phyloP scores from a whole-genome alignment of 2,888 invertebrate genomes.

The Dryomyza anilis region DNA sequence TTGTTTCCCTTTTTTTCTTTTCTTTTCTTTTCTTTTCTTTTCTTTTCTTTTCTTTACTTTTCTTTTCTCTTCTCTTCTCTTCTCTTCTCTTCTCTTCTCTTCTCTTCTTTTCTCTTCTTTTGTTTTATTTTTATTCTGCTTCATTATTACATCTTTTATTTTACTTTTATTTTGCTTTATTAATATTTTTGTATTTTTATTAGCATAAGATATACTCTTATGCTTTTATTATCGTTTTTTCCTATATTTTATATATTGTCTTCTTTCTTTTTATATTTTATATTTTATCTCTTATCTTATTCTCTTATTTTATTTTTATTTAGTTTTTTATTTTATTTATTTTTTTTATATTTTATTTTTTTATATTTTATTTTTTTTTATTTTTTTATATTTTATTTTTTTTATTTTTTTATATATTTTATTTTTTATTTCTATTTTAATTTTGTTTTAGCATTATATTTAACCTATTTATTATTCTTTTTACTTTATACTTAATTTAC shows the following conservation, averaged over 20 bases:
- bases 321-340: no score
- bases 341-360: no score
- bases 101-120: background rate
- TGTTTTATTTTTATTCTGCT: background rate
- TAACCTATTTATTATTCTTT: background rate
- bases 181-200: no score
- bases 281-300: no score
- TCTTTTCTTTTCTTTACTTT: background rate
- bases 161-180: background rate
- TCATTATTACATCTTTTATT: background rate
- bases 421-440: no score
- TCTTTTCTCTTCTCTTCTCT: background rate
- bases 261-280: no score
- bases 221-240: no score
- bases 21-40: background rate
- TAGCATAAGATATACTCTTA: no score
- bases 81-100: background rate
- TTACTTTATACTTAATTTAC: background rate
- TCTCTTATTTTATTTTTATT: no score
- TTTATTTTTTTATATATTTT: background rate
- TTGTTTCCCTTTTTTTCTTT: background rate
- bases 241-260: no score
- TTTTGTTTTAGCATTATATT: background rate
- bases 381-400: background rate
- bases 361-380: background rate